A percentile compares a stretch with the other conserved stretches of the same genome.
phyloP scores from a whole-genome alignment of 1,140 invertebrate species.

The Camponotus vicinus region DNA sequence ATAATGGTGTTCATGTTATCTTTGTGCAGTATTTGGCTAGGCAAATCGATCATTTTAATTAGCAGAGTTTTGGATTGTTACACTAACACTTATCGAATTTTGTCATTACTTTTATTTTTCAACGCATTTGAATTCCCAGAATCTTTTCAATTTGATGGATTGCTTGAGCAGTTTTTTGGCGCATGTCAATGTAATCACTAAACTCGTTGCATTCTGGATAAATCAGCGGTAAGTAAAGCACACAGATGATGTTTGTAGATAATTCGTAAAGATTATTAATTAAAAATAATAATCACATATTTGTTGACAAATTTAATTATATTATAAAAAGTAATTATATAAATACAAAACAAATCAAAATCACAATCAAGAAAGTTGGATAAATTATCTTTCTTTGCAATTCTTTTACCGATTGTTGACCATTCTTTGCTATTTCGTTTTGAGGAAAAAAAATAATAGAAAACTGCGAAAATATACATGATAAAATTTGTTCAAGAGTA shows the following conservation, averaged over 20 bases:
- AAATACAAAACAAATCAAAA: background rate
- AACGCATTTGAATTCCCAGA: background rate
- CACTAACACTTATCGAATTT: background rate
- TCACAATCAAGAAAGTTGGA: too few species aligned
- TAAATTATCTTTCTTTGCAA: background rate
- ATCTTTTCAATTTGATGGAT: constrained; percentile 40
- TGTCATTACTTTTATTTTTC: constrained; percentile 24
- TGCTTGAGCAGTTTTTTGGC: constrained; percentile 28
- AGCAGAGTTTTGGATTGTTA: constrained; percentile 19
- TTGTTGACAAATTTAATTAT: background rate
- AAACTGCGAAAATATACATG: background rate
- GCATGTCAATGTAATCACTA: background rate
- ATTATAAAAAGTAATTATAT: background rate
- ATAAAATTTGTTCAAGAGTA: background rate
- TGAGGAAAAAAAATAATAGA: background rate
- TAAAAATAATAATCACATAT: background rate
- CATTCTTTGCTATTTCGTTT: too few species aligned
- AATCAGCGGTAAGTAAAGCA: constrained; percentile 25
- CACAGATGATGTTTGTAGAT: background rate
- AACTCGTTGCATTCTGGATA: constrained; percentile 31
- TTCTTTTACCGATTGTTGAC: background rate
- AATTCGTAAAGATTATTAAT: background rate
- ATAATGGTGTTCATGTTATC: background rate
- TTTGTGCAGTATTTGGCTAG: constrained; percentile 4
- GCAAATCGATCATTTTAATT: background rate